These are phyloP conservation scores for Cyprichromis sp. DNA, from an alignment of 2,113 vertebrate species.

Conservation along the genomic window DNA sequence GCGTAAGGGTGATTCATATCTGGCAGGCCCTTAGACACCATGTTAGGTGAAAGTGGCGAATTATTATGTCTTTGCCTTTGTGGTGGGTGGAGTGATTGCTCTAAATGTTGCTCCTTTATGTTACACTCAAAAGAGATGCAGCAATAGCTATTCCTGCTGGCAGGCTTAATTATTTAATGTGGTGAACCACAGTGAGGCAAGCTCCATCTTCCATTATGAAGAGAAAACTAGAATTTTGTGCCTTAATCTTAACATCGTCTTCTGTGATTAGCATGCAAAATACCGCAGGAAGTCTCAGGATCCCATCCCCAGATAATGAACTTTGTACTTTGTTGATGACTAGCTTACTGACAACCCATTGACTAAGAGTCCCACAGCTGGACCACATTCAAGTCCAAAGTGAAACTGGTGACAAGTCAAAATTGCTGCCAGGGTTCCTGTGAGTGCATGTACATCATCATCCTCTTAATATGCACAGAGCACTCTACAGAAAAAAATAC, in stretches of 20 bases:
- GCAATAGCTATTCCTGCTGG: neutral
- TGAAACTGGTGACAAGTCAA: neutral
- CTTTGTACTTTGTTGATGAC: neutral
- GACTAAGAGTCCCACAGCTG: neutral
- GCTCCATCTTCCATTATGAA: neutral
- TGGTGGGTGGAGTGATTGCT: neutral
- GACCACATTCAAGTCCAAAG: neutral
- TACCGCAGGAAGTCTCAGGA: neutral
- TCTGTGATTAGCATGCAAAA: neutral
- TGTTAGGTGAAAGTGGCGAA: neutral
- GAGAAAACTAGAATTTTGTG: neutral
- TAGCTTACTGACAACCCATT: neutral
- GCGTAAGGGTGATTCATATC: neutral
- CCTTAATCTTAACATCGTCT: neutral
- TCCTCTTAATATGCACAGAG: neutral
- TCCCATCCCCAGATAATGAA: neutral
- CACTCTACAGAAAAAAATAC: neutral
- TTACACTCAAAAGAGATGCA: neutral
- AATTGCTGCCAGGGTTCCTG: constrained; percentile 1
- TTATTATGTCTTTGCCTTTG: neutral
- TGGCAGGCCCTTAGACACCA: neutral
- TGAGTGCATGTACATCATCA: neutral
- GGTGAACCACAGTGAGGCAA: neutral
- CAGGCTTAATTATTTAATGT: neutral
- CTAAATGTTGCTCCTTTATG: neutral